Evolutionary conservation across 2,797 vertebrate genomes (phyloP).

Genomic region (Typhlichthys eigenmanni): DNA sequence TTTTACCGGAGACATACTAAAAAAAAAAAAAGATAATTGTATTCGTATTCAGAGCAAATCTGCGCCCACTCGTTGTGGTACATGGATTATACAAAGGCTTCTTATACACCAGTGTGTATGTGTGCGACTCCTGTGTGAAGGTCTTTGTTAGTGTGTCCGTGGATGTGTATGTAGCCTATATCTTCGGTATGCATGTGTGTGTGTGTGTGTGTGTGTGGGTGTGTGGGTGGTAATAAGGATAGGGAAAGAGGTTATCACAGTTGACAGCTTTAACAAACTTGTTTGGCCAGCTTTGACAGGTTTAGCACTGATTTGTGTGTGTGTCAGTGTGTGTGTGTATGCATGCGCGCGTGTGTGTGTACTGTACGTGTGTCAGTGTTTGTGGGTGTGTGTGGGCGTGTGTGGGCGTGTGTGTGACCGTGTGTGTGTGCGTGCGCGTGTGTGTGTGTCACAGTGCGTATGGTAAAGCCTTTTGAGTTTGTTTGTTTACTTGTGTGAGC

Average conservation of each 20-base stretch:
- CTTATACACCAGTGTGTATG: constrained; percentile 47
- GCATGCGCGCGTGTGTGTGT: not conserved
- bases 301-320: constrained; percentile 40
- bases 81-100: constrained; percentile 53
- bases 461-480: constrained; percentile 7
- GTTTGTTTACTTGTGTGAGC: constrained; percentile 18
- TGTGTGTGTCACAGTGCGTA: constrained; percentile 14
- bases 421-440: constrained; percentile 8
- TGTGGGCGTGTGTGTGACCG: not conserved
- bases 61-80: constrained; percentile 65
- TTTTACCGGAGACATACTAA: constrained; percentile 54
- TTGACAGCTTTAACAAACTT: constrained; percentile 74
- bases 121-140: constrained; percentile 35
- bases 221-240: constrained; percentile 22
- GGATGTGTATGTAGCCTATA: constrained; percentile 3
- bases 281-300: constrained; percentile 71
- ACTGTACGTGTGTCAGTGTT: too few relatives aligned
- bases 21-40: constrained; percentile 46
- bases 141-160: constrained; percentile 30
- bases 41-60: constrained; percentile 64
- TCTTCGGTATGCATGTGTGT: constrained; percentile 8
- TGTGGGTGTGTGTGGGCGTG: not conserved
- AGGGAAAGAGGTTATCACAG: constrained; percentile 33
- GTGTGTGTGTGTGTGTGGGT: constrained; percentile 17
- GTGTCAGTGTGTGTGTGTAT: constrained; percentile 9